phyloP scores from a whole-genome alignment of 2,888 invertebrate species.

The Dyspetes luteomarginatus region DNA sequence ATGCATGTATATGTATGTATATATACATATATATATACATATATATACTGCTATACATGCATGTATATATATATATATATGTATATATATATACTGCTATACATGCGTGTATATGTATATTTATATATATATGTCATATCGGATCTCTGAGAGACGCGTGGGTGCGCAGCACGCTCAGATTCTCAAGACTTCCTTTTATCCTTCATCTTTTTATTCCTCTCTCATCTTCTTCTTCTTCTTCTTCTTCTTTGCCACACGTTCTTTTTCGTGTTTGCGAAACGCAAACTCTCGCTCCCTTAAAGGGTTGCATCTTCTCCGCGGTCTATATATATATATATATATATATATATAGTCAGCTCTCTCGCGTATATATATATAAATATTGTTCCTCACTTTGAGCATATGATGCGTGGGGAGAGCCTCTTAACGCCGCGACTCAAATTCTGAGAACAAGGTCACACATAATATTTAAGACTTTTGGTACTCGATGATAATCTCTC shows the following conservation, averaged over 20 bases:
- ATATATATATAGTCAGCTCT: background rate
- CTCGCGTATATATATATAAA: too few relatives aligned
- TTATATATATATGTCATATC: constrained; percentile 9
- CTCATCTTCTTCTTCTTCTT: background rate
- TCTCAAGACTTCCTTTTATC: constrained; percentile 42
- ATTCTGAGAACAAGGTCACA: constrained; percentile 56
- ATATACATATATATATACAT: too few relatives aligned
- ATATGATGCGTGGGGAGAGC: constrained; percentile 42
- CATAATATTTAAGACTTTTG: background rate
- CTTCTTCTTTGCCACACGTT: constrained; percentile 13
- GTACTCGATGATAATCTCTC: constrained; percentile 34
- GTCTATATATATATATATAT: background rate
- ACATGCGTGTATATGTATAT: background rate
- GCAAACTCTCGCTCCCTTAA: constrained; percentile 51
- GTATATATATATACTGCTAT: too few relatives aligned
- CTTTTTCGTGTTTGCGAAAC: constrained; percentile 25
- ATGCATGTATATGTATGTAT: background rate
- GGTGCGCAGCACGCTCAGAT: constrained; percentile 43
- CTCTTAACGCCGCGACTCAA: constrained; percentile 54
- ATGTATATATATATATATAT: too few relatives aligned
- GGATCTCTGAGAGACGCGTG: constrained; percentile 47
- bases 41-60: background rate
- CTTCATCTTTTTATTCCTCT: constrained; percentile 24
- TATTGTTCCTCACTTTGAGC: constrained; percentile 44
- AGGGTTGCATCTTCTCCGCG: constrained; percentile 1